These are phyloP conservation scores for Malurus leucopterus DNA, from an alignment of 2,797 vertebrate species.

Conservation along the genomic window DNA sequence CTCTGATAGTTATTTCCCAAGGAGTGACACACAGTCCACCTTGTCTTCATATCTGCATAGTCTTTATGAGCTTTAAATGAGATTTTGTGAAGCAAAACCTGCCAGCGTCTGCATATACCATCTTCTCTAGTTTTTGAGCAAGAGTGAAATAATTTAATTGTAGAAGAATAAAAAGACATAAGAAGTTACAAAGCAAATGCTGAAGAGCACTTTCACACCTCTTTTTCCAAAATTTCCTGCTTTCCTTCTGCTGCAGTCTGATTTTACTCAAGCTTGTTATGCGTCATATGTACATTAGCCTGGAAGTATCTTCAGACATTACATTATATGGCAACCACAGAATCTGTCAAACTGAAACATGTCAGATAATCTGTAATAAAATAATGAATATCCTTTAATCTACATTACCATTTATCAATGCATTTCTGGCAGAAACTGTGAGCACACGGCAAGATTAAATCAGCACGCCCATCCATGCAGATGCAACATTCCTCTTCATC, in stretches of 20 bases:
- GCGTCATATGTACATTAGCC: neutral
- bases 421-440: constrained; percentile 99
- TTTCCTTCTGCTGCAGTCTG: neutral
- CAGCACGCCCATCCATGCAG: constrained; percentile 94
- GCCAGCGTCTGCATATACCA: neutral
- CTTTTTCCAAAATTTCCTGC: neutral
- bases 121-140: neutral
- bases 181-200: neutral
- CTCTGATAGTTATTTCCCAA: neutral
- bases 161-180: neutral
- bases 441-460: constrained; percentile 92
- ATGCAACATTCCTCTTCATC: constrained; percentile 98
- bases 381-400: neutral
- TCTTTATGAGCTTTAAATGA: neutral
- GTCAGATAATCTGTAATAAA: neutral
- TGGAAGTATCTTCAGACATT: neutral
- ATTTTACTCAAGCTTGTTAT: neutral
- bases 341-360: neutral
- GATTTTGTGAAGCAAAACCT: neutral
- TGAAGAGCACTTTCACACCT: neutral
- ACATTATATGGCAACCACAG: neutral
- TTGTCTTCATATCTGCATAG: neutral
- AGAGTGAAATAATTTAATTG: neutral
- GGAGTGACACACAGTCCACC: neutral
- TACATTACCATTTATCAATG: constrained; percentile 92